Base-by-base conservation (phyloP, 2,888 invertebrate genomes). In the Cryptophagus acutangulus region DNA sequence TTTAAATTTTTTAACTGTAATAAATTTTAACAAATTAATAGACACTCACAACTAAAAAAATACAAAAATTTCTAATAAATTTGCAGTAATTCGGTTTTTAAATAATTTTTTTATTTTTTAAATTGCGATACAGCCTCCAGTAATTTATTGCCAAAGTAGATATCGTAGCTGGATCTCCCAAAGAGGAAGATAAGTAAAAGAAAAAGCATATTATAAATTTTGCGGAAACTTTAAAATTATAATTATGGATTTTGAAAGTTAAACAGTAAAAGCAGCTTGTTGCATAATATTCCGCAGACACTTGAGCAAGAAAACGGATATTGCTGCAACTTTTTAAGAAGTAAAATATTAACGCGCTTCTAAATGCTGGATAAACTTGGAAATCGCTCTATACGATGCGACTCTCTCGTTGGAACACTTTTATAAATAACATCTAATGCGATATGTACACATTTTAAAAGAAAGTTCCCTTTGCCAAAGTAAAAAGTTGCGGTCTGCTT, bases 391-490 rank as follows among this genome's bases (percentile, higher is more conserved):
- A n/a, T n/a, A n/a, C n/a, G n/a, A n/a, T n/a, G 10, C 41, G 20
- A 34, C 36, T 36, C 37, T 13, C 24, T 20, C 34, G 38, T n/a
- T n/a, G n/a, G 38, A 40, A 42, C 48, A 52, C 48, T 54, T 50
- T 50, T 51, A 47, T 50, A 49, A 54, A 54, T 52, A 46, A 45
- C 50, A 36, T 30, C 50, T 54, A 54, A 54, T 54, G 52, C 50
- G 54, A 52, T 52, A 52, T 48, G 48, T 52, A 49, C 46, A 52
- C 51, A 49, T 48, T 50, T 47, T 38, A 34, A 43, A 42, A 45
- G n/a, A n/a, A n/a, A n/a, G n/a, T n/a, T n/a, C n/a, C n/a, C n/a
- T 41, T 45, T 49, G 41, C 38, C 49, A 46, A 51, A 51, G 49
- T 50, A 46, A 50, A 51, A 54, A 52, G 49, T 51, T 52, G n/a